Evolutionary conservation across 2,797 vertebrate genomes (phyloP), one percentile per base, ranked within the genome.

Genomic region (Phataginus tricuspis): DNA sequence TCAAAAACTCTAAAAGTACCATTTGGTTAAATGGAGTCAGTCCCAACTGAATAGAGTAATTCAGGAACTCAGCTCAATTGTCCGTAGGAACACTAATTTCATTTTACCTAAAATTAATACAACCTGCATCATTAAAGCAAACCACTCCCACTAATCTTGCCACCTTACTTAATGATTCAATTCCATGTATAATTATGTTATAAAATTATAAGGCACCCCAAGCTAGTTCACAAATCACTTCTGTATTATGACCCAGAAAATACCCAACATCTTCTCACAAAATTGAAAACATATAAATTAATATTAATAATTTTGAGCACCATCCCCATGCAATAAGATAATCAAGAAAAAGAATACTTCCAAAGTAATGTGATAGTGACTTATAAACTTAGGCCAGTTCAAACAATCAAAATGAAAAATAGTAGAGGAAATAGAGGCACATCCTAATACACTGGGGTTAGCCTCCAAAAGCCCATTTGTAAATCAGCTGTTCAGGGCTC

Each of bases 31-130:
- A 95, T 19, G 63, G 91, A 95, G 84, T 93, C 82, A 89, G 94
- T 96, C 96, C 91, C 97, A 90, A 68, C 3, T 95, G 96, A 93
- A 91, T 78, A 94, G 51, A 87, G 59, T 86, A 96, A 97, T 93
- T 96, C 84, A 42, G 83, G 69, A 94, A 94, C 61, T 66, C 84
- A 51, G 42, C 79, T 96, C 95, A 79, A 72, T 18, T 96, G 94
- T 94, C 90, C 83, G 80, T 4, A 92, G 75, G 69, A 93, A 95
- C 15, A 86, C 87, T 93, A 78, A 97, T 95, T 96, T 96, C 87
- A 94, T 92, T 96, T 96, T 88, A 97, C 69, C 94, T 93, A 95
- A 95, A 96, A 97, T 94, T 95, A 97, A 91, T 78, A 92, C 63
- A 69, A 84, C 83, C 90, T 84, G 74, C 71, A 96, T 79, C 55